Base-by-base conservation (phyloP, 2,113 vertebrate genomes). In the Phalacrocorax carbo region DNA sequence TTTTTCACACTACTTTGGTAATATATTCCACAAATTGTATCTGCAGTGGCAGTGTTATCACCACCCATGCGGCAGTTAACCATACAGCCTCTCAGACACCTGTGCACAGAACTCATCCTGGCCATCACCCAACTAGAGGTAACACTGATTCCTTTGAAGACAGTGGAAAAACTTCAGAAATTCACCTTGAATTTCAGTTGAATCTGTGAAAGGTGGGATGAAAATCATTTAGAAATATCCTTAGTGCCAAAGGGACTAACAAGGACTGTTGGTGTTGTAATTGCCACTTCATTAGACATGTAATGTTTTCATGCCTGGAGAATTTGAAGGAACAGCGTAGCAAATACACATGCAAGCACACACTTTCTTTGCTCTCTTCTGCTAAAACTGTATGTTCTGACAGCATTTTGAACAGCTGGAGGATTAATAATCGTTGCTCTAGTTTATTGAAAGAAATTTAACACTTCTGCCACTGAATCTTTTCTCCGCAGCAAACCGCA, bases 121-220 rank as follows among this genome's bases (percentile, higher is more conserved):
- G 3, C 48, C 64, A 9, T 9, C 0, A 0, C 22, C 16, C 29
- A 0, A 0, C 57, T 22, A 48, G 78, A 90, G 29, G 12, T 16
- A 73, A 68, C 2, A 1, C 25, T 6, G 13, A 14, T 32, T 86
- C 77, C 86, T 84, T 90, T 96, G 91, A 94, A 86, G 73, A 16
- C 3, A 3, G 40, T 3, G 14, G 40, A 68, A 77, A 55, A 55
- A 34, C 11, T 46, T 65, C 65, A 91, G 81, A 79, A 90, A 65
- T 49, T 54, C 57, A 42, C 29, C 34, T 68, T 69, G 69, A 60
- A 49, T 91, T 95, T 61, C 65, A 72, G 48, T 46, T 42, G 57
- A 61, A 48, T 55, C n/a, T 48, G 18, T n/a, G 52, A 83, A 40
- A 68, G 20, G 13, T 65, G 27, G 58, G 69, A 79, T 69, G 77